Base-by-base conservation (phyloP, 2,113 vertebrate species). In the Archilochus colubris region DNA sequence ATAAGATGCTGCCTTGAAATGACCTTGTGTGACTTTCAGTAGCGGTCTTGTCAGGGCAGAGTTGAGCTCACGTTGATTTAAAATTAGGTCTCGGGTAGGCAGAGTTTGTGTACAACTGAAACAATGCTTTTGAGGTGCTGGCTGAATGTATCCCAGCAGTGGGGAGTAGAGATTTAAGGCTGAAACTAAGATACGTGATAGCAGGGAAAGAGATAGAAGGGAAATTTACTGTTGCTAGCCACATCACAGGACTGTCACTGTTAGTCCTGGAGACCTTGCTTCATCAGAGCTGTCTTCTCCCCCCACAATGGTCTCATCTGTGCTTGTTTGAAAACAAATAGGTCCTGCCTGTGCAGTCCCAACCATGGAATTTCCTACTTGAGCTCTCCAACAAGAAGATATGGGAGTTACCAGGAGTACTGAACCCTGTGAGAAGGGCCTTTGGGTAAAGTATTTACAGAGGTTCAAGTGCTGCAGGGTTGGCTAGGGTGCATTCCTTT, bases 371-470 rank as follows among this genome's bases (percentile, higher is more conserved):
- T 64, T 91, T 89, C 68, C 81, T 53, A 66, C 46, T 31, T 15
- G 14, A 61, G 17, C 18, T 61, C 33, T 31, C 46, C 69, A 54
- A 6, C 14, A 33, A 72, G 63, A 55, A 58, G 30, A 33, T 51
- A 13, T 13, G 69, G 68, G 33, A 48, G 25, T 25, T 79, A 24
- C 16, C 63, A 36, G 62, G 70, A 82, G 16, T 21, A n/a, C 7
- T 1, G 40, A 82, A n/a, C 24, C 10, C 40, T 36, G 3, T 0
- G 0, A 53, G 38, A 67, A 77, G 25, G 10, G 33, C 55, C 53
- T 70, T 63, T 43, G 53, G 23, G 9, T 48, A 53, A 53, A 54
- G 6, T 33, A 11, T 66, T 89, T 57, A 17, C 0, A 0, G 40
- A 66, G 58, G 82, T 89, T 87, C 69, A 57, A 24, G 9, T 20